Percentiles rank a stretch among this genome's conserved stretches.
phyloP scores from a whole-genome alignment of 2,888 invertebrate genomes.

The Rhyacophila evoluta region DNA sequence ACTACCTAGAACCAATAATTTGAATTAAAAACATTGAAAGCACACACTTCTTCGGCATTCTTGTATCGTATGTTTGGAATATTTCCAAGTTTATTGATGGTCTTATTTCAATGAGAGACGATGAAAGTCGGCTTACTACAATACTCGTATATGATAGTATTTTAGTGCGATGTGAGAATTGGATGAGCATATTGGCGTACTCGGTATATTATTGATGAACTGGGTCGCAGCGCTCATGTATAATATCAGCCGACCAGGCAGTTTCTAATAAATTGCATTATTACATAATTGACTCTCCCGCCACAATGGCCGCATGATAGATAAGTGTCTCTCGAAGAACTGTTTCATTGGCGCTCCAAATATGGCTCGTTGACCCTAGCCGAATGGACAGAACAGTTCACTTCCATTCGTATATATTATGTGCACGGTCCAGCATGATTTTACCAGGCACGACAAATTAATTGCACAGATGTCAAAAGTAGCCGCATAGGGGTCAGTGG shows the following conservation, averaged over 20 bases:
- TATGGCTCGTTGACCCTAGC: conserved; percentile 9
- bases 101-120: too few relatives aligned
- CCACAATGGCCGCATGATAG: neutral
- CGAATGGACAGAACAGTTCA: neutral
- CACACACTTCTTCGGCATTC: too few relatives aligned
- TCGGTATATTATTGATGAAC: conserved; percentile 13
- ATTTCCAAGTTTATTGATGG: too few relatives aligned
- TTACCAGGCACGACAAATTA: neutral
- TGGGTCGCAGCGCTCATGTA: neutral
- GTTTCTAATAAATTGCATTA: conserved; percentile 22
- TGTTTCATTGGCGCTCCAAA: conserved; percentile 14
- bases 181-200: neutral
- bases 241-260: neutral
- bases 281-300: conserved; percentile 10
- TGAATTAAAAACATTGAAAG: too few relatives aligned
- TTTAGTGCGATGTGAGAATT: too few relatives aligned
- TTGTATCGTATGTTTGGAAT: too few relatives aligned
- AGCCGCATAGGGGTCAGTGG: neutral
- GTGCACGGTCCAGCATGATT: neutral
- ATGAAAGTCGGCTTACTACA: too few relatives aligned
- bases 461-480: neutral
- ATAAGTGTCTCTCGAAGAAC: conserved; percentile 13
- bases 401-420: neutral
- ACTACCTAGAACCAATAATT: too few relatives aligned
- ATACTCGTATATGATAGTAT: too few relatives aligned